phyloP scores from a whole-genome alignment of 2,113 vertebrate species.

The Microcebus tavaratra region DNA sequence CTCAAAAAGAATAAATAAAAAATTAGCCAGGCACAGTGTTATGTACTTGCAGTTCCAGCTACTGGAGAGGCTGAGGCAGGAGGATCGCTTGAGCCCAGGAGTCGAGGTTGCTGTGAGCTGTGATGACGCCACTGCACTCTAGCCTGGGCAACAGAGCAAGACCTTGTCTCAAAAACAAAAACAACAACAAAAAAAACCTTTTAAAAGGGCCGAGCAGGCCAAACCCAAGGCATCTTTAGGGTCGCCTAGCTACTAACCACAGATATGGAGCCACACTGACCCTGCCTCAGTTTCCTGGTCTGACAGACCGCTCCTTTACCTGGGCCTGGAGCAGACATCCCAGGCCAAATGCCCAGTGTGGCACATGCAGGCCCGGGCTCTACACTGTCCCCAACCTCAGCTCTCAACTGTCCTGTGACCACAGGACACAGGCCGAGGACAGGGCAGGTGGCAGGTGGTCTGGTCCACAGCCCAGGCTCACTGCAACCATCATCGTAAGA shows the following conservation, averaged over 20 bases:
- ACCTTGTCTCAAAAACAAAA: too few relatives aligned
- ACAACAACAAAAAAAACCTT: too few relatives aligned
- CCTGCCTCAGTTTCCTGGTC: neutral
- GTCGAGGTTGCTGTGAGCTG: too few relatives aligned
- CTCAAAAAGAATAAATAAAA: too few relatives aligned
- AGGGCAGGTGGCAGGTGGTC: neutral
- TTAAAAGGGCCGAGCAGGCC: neutral
- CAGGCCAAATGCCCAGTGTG: rapidly evolving
- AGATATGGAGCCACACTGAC: rapidly evolving
- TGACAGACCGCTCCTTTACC: neutral
- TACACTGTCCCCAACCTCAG: rapidly evolving
- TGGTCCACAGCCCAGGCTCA: neutral
- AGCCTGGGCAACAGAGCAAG: too few relatives aligned
- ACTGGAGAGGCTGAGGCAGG: too few relatives aligned
- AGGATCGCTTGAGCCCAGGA: too few relatives aligned
- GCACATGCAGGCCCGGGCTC: rapidly evolving
- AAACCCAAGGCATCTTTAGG: neutral
- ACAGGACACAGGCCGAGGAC: neutral
- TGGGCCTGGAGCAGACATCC: neutral
- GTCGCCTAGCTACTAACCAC: neutral
- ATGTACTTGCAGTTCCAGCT: too few relatives aligned
- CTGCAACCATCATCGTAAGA: neutral
- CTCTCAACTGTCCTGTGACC: neutral
- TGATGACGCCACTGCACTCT: too few relatives aligned
- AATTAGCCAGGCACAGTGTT: too few relatives aligned